These are phyloP conservation scores for Cloeon dipterum DNA, from an alignment of 2,888 invertebrate species.

Conservation along the genomic window DNA sequence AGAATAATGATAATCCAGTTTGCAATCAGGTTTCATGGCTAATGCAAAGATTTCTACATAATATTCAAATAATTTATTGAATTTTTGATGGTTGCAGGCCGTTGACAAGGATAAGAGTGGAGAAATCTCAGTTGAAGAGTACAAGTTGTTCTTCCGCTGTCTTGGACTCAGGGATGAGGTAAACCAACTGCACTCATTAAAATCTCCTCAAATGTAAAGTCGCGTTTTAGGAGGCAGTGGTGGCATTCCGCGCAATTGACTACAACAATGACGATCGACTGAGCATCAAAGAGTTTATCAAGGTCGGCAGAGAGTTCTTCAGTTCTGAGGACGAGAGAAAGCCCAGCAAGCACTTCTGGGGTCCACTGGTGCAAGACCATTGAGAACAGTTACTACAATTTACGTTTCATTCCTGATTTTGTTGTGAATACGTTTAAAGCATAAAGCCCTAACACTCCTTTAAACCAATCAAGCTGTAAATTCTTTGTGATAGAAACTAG, in stretches of 20 bases:
- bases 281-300: constrained; percentile 53
- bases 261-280: constrained; percentile 55
- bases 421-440: constrained; percentile 1
- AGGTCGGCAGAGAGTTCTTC: constrained; percentile 59
- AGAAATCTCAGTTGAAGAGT: constrained; percentile 55
- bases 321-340: constrained; percentile 46
- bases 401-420: neutral
- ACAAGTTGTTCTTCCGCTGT: constrained; percentile 60
- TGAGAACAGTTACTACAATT: neutral
- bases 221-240: constrained; percentile 31
- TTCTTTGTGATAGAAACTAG: no score
- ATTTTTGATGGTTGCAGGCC: no score
- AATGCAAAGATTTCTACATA: no score
- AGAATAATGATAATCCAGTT: no score
- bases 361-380: constrained; percentile 27
- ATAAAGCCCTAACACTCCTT: no score
- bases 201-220: neutral
- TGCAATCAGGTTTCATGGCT: no score
- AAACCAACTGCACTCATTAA: constrained; percentile 9
- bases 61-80: no score
- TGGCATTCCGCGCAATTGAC: constrained; percentile 58
- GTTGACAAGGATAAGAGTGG: constrained; percentile 62
- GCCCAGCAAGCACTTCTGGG: constrained; percentile 72
- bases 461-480: no score
- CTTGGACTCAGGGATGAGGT: constrained; percentile 47